A percentile compares a stretch with the other conserved stretches of the same genome.
Evolutionary conservation across 2,113 vertebrate genomes (phyloP).

Genomic region (Hydropotes inermis): DNA sequence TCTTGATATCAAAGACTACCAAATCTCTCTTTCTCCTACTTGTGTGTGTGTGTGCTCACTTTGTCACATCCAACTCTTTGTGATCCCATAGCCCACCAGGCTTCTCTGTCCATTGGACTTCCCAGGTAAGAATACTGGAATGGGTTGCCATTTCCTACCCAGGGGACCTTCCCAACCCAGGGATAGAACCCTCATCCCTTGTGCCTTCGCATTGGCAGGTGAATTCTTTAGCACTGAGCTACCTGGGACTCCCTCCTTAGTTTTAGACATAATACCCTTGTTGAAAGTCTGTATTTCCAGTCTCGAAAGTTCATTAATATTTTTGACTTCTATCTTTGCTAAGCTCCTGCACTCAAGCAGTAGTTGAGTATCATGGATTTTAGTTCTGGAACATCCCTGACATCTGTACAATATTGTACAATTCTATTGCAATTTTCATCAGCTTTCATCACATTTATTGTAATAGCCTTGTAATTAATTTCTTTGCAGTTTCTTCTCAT

Average conservation of each 20-base stretch:
- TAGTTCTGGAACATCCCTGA: neutral
- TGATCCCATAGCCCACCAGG: neutral
- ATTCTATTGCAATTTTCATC: neutral
- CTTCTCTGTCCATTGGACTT: neutral
- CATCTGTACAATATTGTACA: neutral
- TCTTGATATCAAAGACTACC: neutral
- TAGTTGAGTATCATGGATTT: neutral
- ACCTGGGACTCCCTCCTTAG: neutral
- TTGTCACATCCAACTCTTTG: neutral
- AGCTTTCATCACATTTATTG: neutral
- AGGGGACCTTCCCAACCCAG: neutral
- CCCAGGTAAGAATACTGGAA: neutral
- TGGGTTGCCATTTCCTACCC: neutral
- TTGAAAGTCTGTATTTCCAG: neutral
- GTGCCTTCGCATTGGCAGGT: neutral
- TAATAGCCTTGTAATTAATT: neutral
- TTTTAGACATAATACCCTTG: neutral
- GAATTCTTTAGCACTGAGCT: neutral
- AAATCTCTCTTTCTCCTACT: neutral
- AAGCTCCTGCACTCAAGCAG: neutral
- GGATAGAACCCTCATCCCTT: neutral
- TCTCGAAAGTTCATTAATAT: neutral
- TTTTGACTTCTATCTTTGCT: neutral
- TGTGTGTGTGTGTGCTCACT: neutral
- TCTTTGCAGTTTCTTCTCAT: neutral